Percentiles rank a stretch among this genome's conserved stretches.
These are phyloP conservation scores for Drosophila setosimentum DNA, from an alignment of 2,888 invertebrate species.

Conservation along the genomic window DNA sequence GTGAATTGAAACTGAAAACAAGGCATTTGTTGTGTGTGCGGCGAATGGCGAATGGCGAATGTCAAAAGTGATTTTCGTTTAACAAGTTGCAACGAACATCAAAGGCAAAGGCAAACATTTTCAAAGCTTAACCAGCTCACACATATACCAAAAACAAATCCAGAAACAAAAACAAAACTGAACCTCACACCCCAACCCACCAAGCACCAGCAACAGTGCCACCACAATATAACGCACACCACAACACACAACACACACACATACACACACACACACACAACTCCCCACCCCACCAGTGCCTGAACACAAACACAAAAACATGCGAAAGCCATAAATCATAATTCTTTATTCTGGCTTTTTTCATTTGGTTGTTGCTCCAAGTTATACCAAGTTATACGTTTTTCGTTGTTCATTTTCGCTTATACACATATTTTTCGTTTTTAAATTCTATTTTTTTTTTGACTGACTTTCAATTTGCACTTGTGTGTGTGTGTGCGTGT, in stretches of 20 bases:
- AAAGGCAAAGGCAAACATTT: slow-evolving; percentile 65
- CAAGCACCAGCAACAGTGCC: neutral
- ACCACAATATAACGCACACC: slow-evolving; percentile 11
- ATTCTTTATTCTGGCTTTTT: slow-evolving; percentile 76
- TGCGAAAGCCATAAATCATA: slow-evolving; percentile 80
- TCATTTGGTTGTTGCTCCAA: slow-evolving; percentile 49
- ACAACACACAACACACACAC: neutral
- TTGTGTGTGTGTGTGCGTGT: slow-evolving; percentile 23
- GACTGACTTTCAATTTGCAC: slow-evolving; percentile 71
- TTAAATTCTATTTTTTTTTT: slow-evolving; percentile 27
- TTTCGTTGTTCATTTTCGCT: slow-evolving; percentile 44
- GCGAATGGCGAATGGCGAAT: slow-evolving; percentile 59
- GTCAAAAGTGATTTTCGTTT: slow-evolving; percentile 76
- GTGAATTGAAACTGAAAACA: slow-evolving; percentile 28
- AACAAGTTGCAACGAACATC: slow-evolving; percentile 60
- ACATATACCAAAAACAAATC: slow-evolving; percentile 7
- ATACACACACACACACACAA: slow-evolving; percentile 7
- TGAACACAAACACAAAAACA: slow-evolving; percentile 54
- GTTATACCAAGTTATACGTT: slow-evolving; percentile 44
- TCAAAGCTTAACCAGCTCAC: slow-evolving; percentile 54
- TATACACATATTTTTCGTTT: slow-evolving; percentile 17
- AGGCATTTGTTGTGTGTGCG: slow-evolving; percentile 46
- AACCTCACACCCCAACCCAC: slow-evolving; percentile 34
- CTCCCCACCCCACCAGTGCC: neutral
- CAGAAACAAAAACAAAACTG: neutral